phyloP scores from a whole-genome alignment of 2,888 invertebrate species.

The Trichopoda pennipes region DNA sequence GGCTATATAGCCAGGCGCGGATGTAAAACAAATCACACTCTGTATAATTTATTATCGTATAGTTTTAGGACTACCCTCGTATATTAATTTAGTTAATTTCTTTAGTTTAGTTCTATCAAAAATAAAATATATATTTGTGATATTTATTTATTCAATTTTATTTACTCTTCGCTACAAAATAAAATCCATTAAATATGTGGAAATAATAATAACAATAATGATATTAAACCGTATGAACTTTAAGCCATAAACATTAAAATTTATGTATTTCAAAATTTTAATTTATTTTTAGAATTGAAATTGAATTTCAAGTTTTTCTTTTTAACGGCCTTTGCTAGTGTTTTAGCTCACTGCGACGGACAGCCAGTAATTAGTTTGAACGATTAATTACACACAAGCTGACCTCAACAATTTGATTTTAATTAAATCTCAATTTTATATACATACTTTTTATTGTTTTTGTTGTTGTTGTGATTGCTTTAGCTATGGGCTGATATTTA shows the following conservation, averaged over 20 bases:
- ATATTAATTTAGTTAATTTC: too few species aligned
- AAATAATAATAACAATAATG: not conserved
- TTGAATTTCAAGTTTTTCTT: constrained; percentile 9
- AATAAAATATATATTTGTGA: not conserved
- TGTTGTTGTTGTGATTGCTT: not conserved
- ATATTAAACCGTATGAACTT: constrained; percentile 48
- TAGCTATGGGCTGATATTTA: constrained; percentile 22
- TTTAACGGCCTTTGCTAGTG: not conserved
- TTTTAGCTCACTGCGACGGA: not conserved
- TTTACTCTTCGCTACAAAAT: constrained; percentile 20
- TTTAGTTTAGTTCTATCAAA: constrained; percentile 7
- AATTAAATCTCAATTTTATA: constrained; percentile 70
- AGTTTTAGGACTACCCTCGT: too few species aligned
- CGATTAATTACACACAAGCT: constrained; percentile 75
- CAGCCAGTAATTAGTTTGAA: constrained; percentile 76
- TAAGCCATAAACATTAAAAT: constrained; percentile 54
- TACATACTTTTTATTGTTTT: constrained; percentile 28
- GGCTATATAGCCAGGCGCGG: too few species aligned
- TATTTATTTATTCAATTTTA: constrained; percentile 8
- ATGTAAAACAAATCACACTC: too few species aligned
- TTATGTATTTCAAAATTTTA: constrained; percentile 34
- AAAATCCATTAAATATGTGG: constrained; percentile 12
- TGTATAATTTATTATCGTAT: too few species aligned
- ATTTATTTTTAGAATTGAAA: constrained; percentile 41
- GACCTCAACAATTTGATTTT: constrained; percentile 71